Base-by-base conservation (phyloP, 2,888 invertebrate genomes). In the Heliconius hortense region DNA sequence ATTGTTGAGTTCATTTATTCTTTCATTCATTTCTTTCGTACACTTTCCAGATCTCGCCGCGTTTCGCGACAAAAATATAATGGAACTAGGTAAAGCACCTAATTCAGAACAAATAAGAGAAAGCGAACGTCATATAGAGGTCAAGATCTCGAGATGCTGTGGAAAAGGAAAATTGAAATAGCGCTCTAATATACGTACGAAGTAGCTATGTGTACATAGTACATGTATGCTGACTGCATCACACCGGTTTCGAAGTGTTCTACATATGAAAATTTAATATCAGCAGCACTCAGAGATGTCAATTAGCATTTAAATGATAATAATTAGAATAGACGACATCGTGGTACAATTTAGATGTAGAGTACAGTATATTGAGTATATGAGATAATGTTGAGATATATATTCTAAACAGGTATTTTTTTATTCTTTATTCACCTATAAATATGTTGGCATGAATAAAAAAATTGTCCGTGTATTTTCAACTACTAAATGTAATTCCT, bases 91-190 rank as follows among this genome's bases (percentile, higher is more conserved):
- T 60, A 73, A 43, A 74, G 73, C 62, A 71, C 71, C 60, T 71
- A 71, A 71, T 68, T 74, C 59, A 74, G 48, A 28, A 60, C 62
- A 68, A 67, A 74, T 67, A 68, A 60, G 62, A 74, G 73, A 74
- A 74, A 74, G 68, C 60, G 73, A 67, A 74, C 62, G 48, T 68
- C 73, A 60, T 67, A 68, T 74, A 74, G 31, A 73, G 73, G 73
- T 73, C 73, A 73, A 73, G 68, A 73, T 43, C 60, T 68, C 73
- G 43, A 43, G 43, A 60, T 67, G 68, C 28, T 68, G 67, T 24
- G 59, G 60, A 73, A 67, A 60, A 56, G 39, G 63, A 56, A 73
- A 56, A 56, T 66, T 56, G 73, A 73, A 66, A 56, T 26, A 73
- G 39, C 53, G 66, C 64, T 73, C 18, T 71, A 60, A 60, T 60